Percentiles rank a stretch among this genome's conserved stretches.
Conservation (phyloP, 2,113 vertebrate genomes). For the Aphyosemion australe region DNA sequence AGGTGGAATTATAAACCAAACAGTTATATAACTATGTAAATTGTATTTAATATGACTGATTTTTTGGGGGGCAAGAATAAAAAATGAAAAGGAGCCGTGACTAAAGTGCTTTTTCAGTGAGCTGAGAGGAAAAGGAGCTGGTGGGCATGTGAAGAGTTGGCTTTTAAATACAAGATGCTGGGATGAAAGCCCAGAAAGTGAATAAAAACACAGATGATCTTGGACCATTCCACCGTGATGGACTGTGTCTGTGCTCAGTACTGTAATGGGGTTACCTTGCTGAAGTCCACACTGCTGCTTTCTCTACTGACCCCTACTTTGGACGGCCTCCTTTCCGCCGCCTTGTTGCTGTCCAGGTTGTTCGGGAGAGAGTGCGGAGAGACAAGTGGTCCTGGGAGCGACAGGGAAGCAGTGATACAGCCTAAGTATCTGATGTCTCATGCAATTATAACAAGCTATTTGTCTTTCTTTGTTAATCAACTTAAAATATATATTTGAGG, state of each 20-base stretch:
- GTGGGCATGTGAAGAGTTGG: conserved; percentile 19
- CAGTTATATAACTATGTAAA: conserved; percentile 31
- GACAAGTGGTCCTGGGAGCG: conserved; percentile 82
- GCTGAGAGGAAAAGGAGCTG: background rate
- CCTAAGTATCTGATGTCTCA: conserved; percentile 3
- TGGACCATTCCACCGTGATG: conserved; percentile 27
- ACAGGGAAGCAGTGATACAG: conserved; percentile 16
- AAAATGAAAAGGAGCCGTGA: conserved; percentile 5
- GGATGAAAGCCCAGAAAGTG: conserved; percentile 42
- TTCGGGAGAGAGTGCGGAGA: conserved; percentile 88
- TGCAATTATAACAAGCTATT: no score
- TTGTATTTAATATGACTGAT: conserved; percentile 9
- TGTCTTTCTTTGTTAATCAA: no score
- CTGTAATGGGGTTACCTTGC: conserved; percentile 85
- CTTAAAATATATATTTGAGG: no score
- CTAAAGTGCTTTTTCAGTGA: conserved; percentile 9
- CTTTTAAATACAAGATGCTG: conserved; percentile 18
- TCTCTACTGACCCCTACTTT: conserved; percentile 90
- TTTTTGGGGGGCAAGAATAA: conserved; percentile 21
- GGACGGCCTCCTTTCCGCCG: conserved; percentile 84
- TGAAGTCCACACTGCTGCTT: conserved; percentile 95
- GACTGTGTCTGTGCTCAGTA: conserved; percentile 59
- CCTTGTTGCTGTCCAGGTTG: conserved; percentile 85
- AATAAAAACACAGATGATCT: conserved; percentile 39
- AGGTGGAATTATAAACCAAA: conserved; percentile 23